phyloP scores from a whole-genome alignment of 1,140 invertebrate genomes.

The Hormaphis cornu region DNA sequence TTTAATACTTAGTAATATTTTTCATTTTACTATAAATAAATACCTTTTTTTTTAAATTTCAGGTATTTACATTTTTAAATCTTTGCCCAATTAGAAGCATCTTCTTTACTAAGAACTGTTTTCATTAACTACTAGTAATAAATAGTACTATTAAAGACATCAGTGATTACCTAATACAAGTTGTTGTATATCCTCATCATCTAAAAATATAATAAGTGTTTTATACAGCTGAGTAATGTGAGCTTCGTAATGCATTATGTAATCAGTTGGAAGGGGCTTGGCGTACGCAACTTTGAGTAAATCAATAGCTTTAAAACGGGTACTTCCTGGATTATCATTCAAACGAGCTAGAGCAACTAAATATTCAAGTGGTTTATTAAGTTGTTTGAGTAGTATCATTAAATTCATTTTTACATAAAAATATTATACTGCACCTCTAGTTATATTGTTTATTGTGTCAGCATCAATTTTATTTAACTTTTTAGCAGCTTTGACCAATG shows the following conservation, averaged over 20 bases:
- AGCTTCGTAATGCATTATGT: conserved; percentile 10
- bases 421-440: conserved; percentile 7
- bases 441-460: conserved; percentile 11
- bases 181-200: conserved; percentile 18
- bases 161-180: conserved; percentile 4
- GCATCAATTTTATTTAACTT: background rate
- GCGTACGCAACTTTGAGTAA: background rate
- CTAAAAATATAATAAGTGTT: conserved; percentile 11
- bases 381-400: no score
- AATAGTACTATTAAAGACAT: background rate
- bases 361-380: background rate
- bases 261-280: conserved; percentile 2
- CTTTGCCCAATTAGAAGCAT: no score
- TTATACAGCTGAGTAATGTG: conserved; percentile 1
- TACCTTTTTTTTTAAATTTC: no score
- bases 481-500: background rate
- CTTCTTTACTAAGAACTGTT: no score
- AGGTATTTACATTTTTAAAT: no score
- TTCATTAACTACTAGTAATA: background rate
- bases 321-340: conserved; percentile 22
- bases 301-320: conserved; percentile 9
- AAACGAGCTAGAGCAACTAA: conserved; percentile 21
- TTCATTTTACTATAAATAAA: no score
- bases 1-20: no score
- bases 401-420: background rate